Base-by-base conservation (phyloP, 2,888 invertebrate species). In the Pollenia griseotomentosa region DNA sequence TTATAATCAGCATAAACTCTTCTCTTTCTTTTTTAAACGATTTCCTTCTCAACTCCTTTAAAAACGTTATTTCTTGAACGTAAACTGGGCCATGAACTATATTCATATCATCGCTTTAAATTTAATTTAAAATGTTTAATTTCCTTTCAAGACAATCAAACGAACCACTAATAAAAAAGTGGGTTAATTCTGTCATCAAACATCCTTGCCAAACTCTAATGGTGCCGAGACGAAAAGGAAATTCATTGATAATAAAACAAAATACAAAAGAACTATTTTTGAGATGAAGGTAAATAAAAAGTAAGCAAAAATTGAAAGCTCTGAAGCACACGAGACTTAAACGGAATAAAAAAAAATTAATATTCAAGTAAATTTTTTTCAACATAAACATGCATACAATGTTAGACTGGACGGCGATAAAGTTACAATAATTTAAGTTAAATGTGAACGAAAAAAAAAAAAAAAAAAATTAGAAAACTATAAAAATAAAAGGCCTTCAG, bases 371-470 rank as follows among this genome's bases (percentile, higher is more conserved):
- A 77, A 48, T 48, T 77, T 40, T 66, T 71, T 16, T 42, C 71
- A 6, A 77, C 77, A 63, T 48, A 63, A 65, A 71, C 55, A 33
- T 42, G 40, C 48, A 66, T 55, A 77, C 53, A 71, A 63, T 71
- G 71, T 80, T 80, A 68, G 79, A 80, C 74, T 68, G 84, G 61
- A 68, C 74, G 84, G 84, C 79, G 84, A 85, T 80, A 80, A 85
- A 85, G 68, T 85, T 80, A 55, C 71, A 85, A 74, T 80, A 80
- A 73, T 73, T 79, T 78, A 73, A 79, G 59, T 79, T 73, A 73
- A 83, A 84, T 74, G 77, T 19, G 33, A 53, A 53, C 53, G n/a
- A 53, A 53, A 48, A 63, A 48, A 59, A 53, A 53, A 48, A 63
- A 48, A 59, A 66, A 68, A 44, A 61, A 51, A 7, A 63, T 23